These are phyloP conservation scores for Brevipalpus yothersi DNA, from an alignment of 1,140 invertebrate species.

Conservation along the genomic window DNA sequence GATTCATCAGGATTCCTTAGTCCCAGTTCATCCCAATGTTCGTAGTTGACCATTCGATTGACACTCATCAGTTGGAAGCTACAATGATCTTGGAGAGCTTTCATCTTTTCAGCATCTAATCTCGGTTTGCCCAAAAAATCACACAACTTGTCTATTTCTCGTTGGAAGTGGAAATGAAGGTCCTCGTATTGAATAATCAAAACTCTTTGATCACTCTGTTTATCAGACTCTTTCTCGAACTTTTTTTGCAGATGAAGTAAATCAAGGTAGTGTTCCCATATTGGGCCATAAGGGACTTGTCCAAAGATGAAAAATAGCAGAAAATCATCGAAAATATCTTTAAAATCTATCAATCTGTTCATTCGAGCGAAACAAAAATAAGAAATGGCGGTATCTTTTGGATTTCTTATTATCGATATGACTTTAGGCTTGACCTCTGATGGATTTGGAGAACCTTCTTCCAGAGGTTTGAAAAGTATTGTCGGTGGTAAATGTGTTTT, in stretches of 20 bases:
- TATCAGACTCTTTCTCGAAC: neutral
- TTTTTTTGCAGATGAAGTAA: neutral
- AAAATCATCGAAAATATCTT: conserved; percentile 42
- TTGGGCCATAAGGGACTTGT: conserved; percentile 19
- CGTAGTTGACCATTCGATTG: conserved; percentile 25
- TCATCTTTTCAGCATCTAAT: conserved; percentile 17
- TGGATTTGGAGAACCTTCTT: too few species aligned
- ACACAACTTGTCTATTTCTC: conserved; percentile 20
- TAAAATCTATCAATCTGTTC: conserved; percentile 27
- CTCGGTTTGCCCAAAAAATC: conserved; percentile 21
- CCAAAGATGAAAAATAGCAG: conserved; percentile 46
- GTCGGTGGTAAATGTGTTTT: conserved; percentile 25
- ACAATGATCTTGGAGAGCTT: conserved; percentile 20
- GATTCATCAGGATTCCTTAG: conserved; percentile 19
- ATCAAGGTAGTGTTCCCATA: conserved; percentile 11
- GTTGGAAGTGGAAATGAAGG: conserved; percentile 16
- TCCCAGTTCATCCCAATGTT: conserved; percentile 24
- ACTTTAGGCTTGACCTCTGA: neutral
- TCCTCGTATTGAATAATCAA: conserved; percentile 12
- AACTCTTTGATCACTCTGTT: neutral
- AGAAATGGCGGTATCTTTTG: conserved; percentile 25
- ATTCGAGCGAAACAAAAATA: conserved; percentile 24
- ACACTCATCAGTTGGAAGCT: conserved; percentile 24
- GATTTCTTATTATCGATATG: conserved; percentile 20
- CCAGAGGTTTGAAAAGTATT: conserved; percentile 17